These are phyloP conservation scores for Hipparchia semele DNA, from an alignment of 2,888 invertebrate genomes.

Conservation along the genomic window DNA sequence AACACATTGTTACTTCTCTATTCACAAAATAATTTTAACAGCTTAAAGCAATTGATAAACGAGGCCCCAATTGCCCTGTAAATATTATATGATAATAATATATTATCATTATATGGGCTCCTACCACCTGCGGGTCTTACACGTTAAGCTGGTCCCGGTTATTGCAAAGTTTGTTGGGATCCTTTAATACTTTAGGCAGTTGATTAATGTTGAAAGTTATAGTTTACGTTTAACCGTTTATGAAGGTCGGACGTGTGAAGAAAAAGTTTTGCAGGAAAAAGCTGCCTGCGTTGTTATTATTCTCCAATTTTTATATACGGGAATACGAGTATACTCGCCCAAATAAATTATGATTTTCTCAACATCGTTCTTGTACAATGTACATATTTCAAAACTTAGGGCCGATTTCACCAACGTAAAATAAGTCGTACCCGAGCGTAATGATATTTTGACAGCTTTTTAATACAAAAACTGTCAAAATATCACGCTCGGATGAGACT, in stretches of 20 bases:
- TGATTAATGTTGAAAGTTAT: conserved; percentile 30
- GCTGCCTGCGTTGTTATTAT: conserved; percentile 8
- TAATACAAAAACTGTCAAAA: too few species aligned
- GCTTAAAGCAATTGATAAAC: conserved; percentile 11
- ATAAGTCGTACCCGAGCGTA: too few species aligned
- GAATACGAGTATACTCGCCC: background rate
- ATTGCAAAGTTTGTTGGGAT: conserved; percentile 29
- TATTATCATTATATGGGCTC: conserved; percentile 19
- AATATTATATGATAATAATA: conserved; percentile 13
- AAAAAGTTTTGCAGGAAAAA: conserved; percentile 18
- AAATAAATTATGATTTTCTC: too few species aligned
- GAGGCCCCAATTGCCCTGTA: conserved; percentile 9
- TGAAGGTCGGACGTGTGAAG: conserved; percentile 18
- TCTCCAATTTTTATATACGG: background rate
- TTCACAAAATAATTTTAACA: background rate
- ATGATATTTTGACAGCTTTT: too few species aligned
- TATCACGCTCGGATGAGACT: too few species aligned
- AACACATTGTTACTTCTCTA: too few species aligned
- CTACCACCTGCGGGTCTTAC: conserved; percentile 28
- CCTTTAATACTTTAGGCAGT: conserved; percentile 29
- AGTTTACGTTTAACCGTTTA: conserved; percentile 27
- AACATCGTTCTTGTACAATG: too few species aligned
- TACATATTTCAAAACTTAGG: too few species aligned
- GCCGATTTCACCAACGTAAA: too few species aligned
- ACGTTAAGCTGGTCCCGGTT: conserved; percentile 27